These are phyloP conservation scores for Sebastes taczanowskii DNA, from an alignment of 2,797 vertebrate genomes.

Conservation along the genomic window DNA sequence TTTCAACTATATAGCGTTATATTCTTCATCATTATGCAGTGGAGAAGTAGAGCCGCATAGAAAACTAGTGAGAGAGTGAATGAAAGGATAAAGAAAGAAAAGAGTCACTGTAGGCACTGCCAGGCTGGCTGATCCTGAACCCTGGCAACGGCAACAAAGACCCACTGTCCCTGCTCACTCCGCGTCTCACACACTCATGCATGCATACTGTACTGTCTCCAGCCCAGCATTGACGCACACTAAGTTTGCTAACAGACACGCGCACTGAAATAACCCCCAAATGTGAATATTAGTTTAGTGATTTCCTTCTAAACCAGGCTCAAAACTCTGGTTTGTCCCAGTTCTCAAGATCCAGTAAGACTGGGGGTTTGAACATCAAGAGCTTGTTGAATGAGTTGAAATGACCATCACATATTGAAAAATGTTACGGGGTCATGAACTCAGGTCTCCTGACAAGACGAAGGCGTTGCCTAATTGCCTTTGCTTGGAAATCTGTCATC, in stretches of 20 bases:
- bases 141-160: slow-evolving; percentile 70
- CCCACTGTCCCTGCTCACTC: slow-evolving; percentile 53
- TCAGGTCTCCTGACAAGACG: slow-evolving; percentile 1
- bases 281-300: not conserved
- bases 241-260: not conserved
- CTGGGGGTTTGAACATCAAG: not conserved
- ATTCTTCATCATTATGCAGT: not conserved
- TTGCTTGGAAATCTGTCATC: not conserved
- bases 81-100: slow-evolving; percentile 52
- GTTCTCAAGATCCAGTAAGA: not conserved
- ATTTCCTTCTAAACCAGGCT: not conserved
- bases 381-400: slow-evolving; percentile 9
- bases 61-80: slow-evolving; percentile 26
- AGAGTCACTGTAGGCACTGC: slow-evolving; percentile 48
- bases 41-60: slow-evolving; percentile 1
- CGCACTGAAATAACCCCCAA: not conserved
- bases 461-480: slow-evolving; percentile 19
- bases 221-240: not conserved
- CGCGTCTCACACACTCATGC: slow-evolving; percentile 24
- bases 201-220: slow-evolving; percentile 17
- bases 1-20: not conserved
- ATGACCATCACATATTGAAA: not conserved
- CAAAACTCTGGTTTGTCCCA: not conserved
- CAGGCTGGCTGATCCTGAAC: slow-evolving; percentile 50
- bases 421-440: slow-evolving; percentile 1